Percentiles rank a stretch among this genome's conserved stretches.
Conservation (phyloP, 2,888 invertebrate species). For the Omphaloscelis lunosa region DNA sequence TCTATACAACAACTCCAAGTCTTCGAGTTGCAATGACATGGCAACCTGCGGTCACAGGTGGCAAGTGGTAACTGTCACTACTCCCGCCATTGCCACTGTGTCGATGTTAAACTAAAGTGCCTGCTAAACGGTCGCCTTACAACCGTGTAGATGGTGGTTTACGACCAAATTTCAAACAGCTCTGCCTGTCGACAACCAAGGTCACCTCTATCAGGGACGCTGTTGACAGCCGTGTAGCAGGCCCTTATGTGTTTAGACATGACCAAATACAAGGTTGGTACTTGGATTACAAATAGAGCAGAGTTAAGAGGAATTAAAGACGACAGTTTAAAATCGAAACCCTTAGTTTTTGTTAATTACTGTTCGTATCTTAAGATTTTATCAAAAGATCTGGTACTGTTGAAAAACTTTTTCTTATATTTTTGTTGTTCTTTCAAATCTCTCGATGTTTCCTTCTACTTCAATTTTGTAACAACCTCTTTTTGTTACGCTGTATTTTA, state of each 20-base stretch:
- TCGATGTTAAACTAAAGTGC: not conserved
- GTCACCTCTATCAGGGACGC: too few species aligned
- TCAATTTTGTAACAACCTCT: not conserved
- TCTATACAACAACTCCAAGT: not conserved
- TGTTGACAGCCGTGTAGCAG: too few species aligned
- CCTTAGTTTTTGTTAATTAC: not conserved
- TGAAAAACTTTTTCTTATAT: not conserved
- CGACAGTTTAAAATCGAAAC: not conserved
- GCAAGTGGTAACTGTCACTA: slow-evolving; percentile 15
- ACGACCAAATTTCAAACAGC: too few species aligned
- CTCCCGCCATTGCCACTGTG: not conserved
- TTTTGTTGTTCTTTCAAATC: not conserved
- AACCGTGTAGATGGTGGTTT: too few species aligned
- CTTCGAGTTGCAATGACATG: not conserved
- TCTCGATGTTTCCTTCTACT: not conserved
- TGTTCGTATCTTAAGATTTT: not conserved
- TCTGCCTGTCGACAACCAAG: too few species aligned
- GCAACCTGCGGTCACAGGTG: slow-evolving; percentile 19
- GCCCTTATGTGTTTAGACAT: not conserved
- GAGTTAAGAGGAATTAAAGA: not conserved
- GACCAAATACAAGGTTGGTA: not conserved
- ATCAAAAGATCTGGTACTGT: not conserved
- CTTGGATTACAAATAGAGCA: not conserved
- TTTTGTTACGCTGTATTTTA: not conserved
- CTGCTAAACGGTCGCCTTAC: too few species aligned